Conservation (phyloP, 1,140 invertebrate species). For the Euschistus heros region DNA sequence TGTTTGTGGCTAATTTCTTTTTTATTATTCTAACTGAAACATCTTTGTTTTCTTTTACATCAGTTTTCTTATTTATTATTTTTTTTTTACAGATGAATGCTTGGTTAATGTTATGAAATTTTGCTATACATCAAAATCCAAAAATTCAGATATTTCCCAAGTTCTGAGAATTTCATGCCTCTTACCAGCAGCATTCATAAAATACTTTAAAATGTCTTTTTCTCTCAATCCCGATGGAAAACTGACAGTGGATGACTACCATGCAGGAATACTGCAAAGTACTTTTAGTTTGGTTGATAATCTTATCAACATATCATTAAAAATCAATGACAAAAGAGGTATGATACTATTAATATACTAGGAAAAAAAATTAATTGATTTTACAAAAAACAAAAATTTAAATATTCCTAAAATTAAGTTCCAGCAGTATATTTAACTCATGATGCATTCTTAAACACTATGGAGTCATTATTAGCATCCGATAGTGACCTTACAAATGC, state of each 20-base stretch:
- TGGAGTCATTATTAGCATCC: too few species aligned
- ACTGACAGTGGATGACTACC: neutral
- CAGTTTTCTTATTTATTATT: neutral
- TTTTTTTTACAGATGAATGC: conserved; percentile 5
- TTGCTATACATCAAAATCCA: neutral
- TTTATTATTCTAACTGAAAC: neutral
- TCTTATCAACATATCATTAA: neutral
- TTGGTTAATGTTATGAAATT: conserved; percentile 1
- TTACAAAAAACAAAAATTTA: too few species aligned
- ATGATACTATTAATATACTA: neutral
- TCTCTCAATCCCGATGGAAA: neutral
- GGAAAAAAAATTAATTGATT: too few species aligned
- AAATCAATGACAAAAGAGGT: neutral
- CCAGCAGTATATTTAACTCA: too few species aligned
- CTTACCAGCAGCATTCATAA: neutral
- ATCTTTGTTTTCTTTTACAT: too few species aligned
- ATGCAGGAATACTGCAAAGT: neutral
- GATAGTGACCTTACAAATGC: too few species aligned
- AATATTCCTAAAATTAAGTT: too few species aligned
- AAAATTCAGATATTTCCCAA: neutral
- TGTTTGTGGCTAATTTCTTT: neutral
- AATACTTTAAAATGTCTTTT: neutral
- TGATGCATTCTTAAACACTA: too few species aligned
- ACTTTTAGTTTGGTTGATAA: neutral
- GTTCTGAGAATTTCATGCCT: neutral